These are phyloP conservation scores for Steinernema khuongi DNA, from an alignment of 1,140 invertebrate species.

Conservation along the genomic window DNA sequence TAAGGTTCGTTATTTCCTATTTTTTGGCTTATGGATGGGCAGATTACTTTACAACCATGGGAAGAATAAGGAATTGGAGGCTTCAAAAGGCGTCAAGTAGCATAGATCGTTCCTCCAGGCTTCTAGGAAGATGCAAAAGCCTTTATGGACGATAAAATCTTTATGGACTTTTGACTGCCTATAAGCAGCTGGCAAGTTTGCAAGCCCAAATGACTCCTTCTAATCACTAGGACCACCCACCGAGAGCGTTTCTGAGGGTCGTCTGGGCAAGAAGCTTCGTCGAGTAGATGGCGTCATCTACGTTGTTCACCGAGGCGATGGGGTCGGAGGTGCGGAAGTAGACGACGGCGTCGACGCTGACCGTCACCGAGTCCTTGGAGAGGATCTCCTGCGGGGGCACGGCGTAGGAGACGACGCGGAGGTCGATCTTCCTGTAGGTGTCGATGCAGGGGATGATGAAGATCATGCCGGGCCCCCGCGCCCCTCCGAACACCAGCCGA, in stretches of 20 bases:
- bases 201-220: too few species aligned
- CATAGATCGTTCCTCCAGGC: too few species aligned
- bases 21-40: neutral
- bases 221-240: too few species aligned
- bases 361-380: constrained; percentile 57
- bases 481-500: constrained; percentile 53
- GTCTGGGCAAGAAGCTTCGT: constrained; percentile 63
- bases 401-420: constrained; percentile 58
- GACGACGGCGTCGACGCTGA: constrained; percentile 56
- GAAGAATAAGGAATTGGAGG: constrained; percentile 7
- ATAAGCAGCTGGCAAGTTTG: too few species aligned
- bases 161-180: too few species aligned
- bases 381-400: constrained; percentile 58
- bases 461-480: constrained; percentile 63
- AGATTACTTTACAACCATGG: neutral
- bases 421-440: constrained; percentile 73
- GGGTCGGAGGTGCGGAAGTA: constrained; percentile 59
- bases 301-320: constrained; percentile 60
- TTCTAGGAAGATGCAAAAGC: too few species aligned
- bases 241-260: constrained; percentile 60
- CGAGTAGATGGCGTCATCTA: constrained; percentile 63
- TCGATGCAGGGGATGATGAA: constrained; percentile 86
- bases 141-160: too few species aligned
- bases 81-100: neutral
- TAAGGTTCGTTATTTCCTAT: neutral